phyloP scores from a whole-genome alignment of 2,113 vertebrate genomes.

The Mormyrus iriodes region DNA sequence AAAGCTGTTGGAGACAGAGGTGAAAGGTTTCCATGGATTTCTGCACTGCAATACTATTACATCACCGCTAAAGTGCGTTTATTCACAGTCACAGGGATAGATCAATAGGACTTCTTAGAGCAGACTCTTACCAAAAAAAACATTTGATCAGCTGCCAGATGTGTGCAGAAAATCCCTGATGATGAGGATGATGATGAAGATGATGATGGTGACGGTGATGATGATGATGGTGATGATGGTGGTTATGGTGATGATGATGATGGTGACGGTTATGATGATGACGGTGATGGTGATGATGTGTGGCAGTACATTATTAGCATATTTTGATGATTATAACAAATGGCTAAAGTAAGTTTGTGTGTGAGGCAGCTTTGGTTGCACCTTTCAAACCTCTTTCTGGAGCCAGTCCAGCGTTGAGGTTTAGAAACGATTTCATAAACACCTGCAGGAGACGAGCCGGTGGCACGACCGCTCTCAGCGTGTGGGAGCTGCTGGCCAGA shows the following conservation, averaged over 20 bases:
- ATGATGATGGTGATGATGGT: background rate
- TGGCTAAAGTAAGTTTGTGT: background rate
- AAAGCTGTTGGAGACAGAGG: background rate
- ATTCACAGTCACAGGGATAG: background rate
- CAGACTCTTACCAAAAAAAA: background rate
- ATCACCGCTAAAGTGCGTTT: background rate
- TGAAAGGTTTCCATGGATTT: background rate
- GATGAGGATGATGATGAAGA: background rate
- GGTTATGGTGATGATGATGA: background rate
- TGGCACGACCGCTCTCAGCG: background rate
- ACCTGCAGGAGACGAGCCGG: background rate
- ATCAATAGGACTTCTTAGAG: background rate
- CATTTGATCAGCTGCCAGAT: background rate
- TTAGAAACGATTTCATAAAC: background rate
- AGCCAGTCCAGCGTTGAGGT: background rate
- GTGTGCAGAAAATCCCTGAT: background rate
- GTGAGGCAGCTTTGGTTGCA: background rate
- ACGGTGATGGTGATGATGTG: background rate
- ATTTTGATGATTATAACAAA: background rate
- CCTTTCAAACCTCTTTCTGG: background rate
- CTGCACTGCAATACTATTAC: background rate
- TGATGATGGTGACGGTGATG: background rate
- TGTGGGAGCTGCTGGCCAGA: background rate
- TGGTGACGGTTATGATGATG: background rate
- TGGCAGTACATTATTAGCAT: background rate